Conservation (phyloP, 1,140 invertebrate species). For the Littorina saxatilis region DNA sequence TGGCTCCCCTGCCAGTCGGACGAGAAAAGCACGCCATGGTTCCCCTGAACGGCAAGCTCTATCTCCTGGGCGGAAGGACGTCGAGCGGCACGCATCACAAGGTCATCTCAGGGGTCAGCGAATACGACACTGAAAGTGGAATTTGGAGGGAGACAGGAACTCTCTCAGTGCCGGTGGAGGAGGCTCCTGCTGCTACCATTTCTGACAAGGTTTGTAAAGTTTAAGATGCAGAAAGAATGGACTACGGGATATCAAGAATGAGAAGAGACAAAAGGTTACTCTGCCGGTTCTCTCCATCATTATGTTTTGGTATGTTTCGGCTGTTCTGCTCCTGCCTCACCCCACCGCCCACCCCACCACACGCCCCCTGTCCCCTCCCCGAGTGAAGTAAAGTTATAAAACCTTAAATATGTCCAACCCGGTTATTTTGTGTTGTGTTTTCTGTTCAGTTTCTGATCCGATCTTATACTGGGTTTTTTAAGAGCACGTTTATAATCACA, state of each 20-base stretch:
- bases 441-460: too few relatives aligned
- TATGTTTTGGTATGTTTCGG: neutral
- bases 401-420: too few relatives aligned
- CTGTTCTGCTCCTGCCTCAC: neutral
- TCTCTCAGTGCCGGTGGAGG: constrained; percentile 47
- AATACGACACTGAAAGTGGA: constrained; percentile 42
- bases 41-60: constrained; percentile 41
- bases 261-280: too few relatives aligned
- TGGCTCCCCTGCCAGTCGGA: constrained; percentile 33
- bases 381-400: too few relatives aligned
- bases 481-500: too few relatives aligned
- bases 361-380: neutral
- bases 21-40: constrained; percentile 53
- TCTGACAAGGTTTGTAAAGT: constrained; percentile 29
- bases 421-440: too few relatives aligned
- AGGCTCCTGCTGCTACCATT: constrained; percentile 45
- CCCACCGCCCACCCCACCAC: neutral
- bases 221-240: neutral
- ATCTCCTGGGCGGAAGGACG: constrained; percentile 50
- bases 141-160: constrained; percentile 46
- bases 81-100: constrained; percentile 27
- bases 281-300: neutral
- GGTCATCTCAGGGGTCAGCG: constrained; percentile 6
- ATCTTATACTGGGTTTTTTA: too few relatives aligned
- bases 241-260: too few relatives aligned